These are phyloP conservation scores for Atherix ibis DNA, from an alignment of 2,888 invertebrate species.

Conservation along the genomic window DNA sequence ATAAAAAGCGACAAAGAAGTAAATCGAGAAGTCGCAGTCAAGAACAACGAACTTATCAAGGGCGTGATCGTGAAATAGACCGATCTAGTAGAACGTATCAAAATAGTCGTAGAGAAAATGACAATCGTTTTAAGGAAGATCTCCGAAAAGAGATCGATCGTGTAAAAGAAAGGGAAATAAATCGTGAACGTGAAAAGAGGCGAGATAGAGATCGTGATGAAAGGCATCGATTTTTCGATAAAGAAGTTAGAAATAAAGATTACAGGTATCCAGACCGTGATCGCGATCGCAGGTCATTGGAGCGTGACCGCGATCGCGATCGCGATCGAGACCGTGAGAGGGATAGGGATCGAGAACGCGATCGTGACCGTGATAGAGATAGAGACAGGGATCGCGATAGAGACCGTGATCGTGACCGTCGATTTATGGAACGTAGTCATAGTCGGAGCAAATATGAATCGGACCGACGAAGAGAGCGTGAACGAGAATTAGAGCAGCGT, in stretches of 20 bases:
- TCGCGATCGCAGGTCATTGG: conserved; percentile 16
- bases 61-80: conserved; percentile 20
- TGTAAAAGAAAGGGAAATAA: conserved; percentile 31
- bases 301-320: conserved; percentile 19
- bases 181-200: conserved; percentile 28
- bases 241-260: too few relatives aligned
- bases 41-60: conserved; percentile 23
- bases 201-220: conserved; percentile 16
- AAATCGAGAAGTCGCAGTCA: conserved; percentile 23
- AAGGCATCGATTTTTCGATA: too few relatives aligned
- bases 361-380: conserved; percentile 19
- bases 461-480: conserved; percentile 25
- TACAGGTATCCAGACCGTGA: conserved; percentile 18
- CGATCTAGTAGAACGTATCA: conserved; percentile 7
- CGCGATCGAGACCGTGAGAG: conserved; percentile 29
- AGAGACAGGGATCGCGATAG: conserved; percentile 29
- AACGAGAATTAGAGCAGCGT: conserved; percentile 25
- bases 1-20: conserved; percentile 15
- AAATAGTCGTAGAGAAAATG: conserved; percentile 31
- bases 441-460: conserved; percentile 31
- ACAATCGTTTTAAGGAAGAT: conserved; percentile 30
- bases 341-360: conserved; percentile 19
- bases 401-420: conserved; percentile 22
- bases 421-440: conserved; percentile 27
- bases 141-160: conserved; percentile 33